phyloP scores from a whole-genome alignment of 2,797 vertebrate species.

The Hoplostethus mediterraneus region DNA sequence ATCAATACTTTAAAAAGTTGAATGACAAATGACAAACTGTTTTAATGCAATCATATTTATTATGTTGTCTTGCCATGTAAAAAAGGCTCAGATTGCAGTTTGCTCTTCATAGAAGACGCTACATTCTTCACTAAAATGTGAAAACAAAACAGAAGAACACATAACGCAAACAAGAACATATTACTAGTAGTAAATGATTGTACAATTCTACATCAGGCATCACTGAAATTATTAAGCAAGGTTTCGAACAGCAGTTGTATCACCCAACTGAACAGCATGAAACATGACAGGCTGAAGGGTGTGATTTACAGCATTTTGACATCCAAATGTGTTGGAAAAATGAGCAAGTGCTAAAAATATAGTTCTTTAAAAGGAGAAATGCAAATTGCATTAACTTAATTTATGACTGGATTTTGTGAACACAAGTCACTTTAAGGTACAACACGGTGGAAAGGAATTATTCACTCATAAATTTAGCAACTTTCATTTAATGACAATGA shows the following conservation, averaged over 20 bases:
- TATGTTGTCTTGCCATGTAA: constrained; percentile 68
- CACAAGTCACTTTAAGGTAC: constrained; percentile 14
- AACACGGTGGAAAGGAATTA: constrained; percentile 9
- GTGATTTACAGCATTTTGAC: constrained; percentile 41
- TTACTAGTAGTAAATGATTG: constrained; percentile 52
- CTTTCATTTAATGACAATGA: constrained; percentile 26
- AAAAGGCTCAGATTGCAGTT: constrained; percentile 81
- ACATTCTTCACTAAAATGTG: constrained; percentile 87
- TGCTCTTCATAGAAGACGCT: constrained; percentile 88
- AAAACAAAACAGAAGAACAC: constrained; percentile 70
- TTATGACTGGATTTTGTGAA: constrained; percentile 27
- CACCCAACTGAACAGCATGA: constrained; percentile 8
- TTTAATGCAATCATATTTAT: constrained; percentile 78
- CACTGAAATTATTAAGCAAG: constrained; percentile 17
- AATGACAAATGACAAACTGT: constrained; percentile 38
- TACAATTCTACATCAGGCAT: constrained; percentile 38
- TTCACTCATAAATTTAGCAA: constrained; percentile 26
- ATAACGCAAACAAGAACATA: constrained; percentile 40
- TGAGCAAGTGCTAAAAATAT: constrained; percentile 52
- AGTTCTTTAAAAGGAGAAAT: constrained; percentile 30
- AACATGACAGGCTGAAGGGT: constrained; percentile 23
- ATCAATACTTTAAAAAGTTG: constrained; percentile 38
- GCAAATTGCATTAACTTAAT: constrained; percentile 10
- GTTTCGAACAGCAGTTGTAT: constrained; percentile 26
- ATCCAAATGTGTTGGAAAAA: constrained; percentile 6